Conservation (phyloP, 2,113 vertebrate species). For the Brachyhypopomus gauderio region DNA sequence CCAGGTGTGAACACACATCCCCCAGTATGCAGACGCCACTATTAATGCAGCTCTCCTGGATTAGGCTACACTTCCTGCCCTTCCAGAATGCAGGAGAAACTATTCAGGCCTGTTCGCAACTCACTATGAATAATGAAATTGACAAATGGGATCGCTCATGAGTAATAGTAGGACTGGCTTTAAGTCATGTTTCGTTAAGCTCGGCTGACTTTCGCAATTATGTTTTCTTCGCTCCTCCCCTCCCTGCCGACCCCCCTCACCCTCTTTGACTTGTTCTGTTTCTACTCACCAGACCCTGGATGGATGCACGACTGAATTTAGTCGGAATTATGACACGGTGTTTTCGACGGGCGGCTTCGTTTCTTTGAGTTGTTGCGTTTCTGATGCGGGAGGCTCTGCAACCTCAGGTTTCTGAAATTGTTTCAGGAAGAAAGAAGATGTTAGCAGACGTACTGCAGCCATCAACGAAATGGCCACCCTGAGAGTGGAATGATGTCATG, state of each 20-base stretch:
- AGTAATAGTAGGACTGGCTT: slow-evolving; percentile 70
- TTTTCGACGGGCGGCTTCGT: neutral
- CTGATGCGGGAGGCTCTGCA: neutral
- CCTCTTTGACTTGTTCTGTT: neutral
- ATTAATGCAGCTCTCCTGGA: slow-evolving; percentile 40
- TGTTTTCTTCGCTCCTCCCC: slow-evolving; percentile 57
- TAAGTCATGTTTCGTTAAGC: slow-evolving; percentile 76
- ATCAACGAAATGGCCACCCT: too few species aligned
- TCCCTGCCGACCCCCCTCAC: neutral
- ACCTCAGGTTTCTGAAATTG: neutral
- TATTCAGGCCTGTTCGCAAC: slow-evolving; percentile 69
- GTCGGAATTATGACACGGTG: slow-evolving; percentile 14
- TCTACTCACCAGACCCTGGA: neutral
- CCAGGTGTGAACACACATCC: slow-evolving; percentile 48
- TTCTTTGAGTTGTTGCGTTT: neutral
- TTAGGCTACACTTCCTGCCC: slow-evolving; percentile 55
- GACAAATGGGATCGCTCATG: slow-evolving; percentile 73
- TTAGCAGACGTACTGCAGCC: neutral
- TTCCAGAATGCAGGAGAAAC: slow-evolving; percentile 68
- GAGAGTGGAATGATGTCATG: too few species aligned
- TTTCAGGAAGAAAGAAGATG: neutral
- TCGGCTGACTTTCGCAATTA: slow-evolving; percentile 80
- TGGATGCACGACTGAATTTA: neutral
- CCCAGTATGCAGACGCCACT: slow-evolving; percentile 44
- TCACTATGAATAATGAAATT: slow-evolving; percentile 75